phyloP scores from a whole-genome alignment of 2,888 invertebrate species.

The Erebia palarica region DNA sequence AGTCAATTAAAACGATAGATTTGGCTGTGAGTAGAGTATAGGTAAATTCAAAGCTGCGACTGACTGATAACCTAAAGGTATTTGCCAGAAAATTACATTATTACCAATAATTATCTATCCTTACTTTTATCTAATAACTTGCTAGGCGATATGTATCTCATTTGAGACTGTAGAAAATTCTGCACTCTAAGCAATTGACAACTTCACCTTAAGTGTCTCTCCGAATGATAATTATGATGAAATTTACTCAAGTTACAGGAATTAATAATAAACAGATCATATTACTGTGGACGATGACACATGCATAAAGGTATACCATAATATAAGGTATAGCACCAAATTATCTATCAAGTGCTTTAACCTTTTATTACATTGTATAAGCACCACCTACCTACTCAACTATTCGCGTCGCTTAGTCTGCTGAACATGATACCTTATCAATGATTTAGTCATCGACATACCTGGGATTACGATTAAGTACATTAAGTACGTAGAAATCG shows the following conservation, averaged over 20 bases:
- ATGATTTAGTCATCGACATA: background rate
- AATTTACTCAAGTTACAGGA: background rate
- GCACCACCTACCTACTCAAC: background rate
- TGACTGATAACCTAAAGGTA: no score
- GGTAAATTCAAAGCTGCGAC: no score
- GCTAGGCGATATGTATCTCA: background rate
- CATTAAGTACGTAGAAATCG: background rate
- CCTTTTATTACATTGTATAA: constrained; percentile 1
- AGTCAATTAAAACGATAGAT: no score
- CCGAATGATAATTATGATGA: constrained; percentile 1
- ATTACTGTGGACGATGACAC: constrained; percentile 3
- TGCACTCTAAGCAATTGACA: background rate
- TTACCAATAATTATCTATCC: no score
- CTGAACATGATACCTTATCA: constrained; percentile 13
- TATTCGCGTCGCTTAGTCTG: constrained; percentile 1
- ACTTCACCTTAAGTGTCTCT: background rate
- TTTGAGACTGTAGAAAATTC: background rate
- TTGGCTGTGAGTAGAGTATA: no score
- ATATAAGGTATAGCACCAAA: background rate
- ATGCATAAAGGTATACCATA: background rate
- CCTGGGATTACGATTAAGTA: background rate
- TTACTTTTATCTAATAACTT: no score
- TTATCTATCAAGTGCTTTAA: constrained; percentile 8
- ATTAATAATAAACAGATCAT: constrained; percentile 9
- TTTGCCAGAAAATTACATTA: no score